Conservation (phyloP, 2,113 vertebrate species). For the Strigops habroptila region DNA sequence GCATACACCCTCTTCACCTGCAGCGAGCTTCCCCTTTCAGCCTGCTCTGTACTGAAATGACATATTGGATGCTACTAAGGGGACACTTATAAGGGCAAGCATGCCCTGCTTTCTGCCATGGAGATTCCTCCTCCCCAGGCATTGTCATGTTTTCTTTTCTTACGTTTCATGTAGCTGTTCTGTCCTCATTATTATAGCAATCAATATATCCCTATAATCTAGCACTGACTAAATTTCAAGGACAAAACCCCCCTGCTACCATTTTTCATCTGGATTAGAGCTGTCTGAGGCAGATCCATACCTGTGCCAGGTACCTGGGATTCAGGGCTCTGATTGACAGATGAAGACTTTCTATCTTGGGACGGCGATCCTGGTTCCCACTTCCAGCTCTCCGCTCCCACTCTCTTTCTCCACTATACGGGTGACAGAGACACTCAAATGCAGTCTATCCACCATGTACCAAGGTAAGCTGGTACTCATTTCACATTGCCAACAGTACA, state of each 20-base stretch:
- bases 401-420: accelerated
- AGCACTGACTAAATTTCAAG: neutral
- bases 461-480: neutral
- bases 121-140: neutral
- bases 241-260: neutral
- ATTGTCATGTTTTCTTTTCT: neutral
- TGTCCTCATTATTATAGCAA: neutral
- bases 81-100: neutral
- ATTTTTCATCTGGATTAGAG: neutral
- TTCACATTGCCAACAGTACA: neutral
- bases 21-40: neutral
- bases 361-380: accelerated
- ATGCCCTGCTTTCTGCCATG: neutral
- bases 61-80: neutral
- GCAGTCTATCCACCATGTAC: neutral
- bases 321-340: accelerated
- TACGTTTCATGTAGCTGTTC: neutral
- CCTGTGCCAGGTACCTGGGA: neutral
- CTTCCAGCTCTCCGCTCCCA: neutral
- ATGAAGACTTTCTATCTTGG: neutral
- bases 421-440: accelerated
- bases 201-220: neutral
- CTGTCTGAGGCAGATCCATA: neutral
- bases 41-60: neutral
- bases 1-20: accelerated